Percentiles rank a stretch among this genome's conserved stretches.
These are phyloP conservation scores for Lordiphosa collinella DNA, from an alignment of 1,140 invertebrate genomes.

Conservation along the genomic window DNA sequence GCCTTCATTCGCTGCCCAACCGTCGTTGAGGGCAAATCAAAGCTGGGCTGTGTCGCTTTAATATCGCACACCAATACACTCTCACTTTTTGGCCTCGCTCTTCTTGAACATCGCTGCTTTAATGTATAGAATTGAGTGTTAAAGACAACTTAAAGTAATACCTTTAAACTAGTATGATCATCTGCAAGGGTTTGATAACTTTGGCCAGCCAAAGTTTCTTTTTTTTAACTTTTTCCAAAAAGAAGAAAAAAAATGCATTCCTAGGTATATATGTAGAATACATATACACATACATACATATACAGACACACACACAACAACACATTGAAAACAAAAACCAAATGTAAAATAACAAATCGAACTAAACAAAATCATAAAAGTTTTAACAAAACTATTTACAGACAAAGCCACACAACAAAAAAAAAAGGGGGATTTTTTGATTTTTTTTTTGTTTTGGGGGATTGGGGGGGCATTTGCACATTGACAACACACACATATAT, in stretches of 20 bases:
- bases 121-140: no score
- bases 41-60: no score
- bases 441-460: conserved; percentile 1
- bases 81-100: no score
- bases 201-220: no score
- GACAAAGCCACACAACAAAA: conserved; percentile 43
- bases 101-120: no score
- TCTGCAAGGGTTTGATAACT: no score
- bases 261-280: conserved; percentile 16
- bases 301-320: conserved; percentile 54
- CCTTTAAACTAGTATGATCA: no score
- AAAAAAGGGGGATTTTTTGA: conserved; percentile 15
- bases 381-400: conserved; percentile 55
- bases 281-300: conserved; percentile 28
- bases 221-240: neutral
- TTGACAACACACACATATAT: conserved; percentile 38
- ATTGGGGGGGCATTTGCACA: conserved; percentile 25
- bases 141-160: no score
- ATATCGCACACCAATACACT: no score
- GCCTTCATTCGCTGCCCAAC: no score
- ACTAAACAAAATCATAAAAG: conserved; percentile 37
- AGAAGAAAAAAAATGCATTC: neutral
- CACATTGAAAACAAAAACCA: conserved; percentile 66
- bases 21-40: no score
- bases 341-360: conserved; percentile 51